Evolutionary conservation across 1,140 invertebrate genomes (phyloP), one percentile per base, ranked within the genome.

Genomic region (Zaprionus nigranus): DNA sequence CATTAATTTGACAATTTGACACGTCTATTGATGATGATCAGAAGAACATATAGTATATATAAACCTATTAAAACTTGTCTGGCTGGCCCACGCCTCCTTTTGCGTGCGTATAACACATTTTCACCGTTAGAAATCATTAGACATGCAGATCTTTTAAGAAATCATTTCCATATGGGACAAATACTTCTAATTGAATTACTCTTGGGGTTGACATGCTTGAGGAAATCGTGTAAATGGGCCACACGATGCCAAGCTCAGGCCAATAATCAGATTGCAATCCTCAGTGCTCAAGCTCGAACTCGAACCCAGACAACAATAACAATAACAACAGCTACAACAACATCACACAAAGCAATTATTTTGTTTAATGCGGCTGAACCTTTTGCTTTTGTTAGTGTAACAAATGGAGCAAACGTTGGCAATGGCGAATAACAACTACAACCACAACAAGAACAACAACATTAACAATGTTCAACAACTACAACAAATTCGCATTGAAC

Each of bases 301-400:
- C 20, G 9, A 49, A 12, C 2, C 9, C 46, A 49, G 11, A 24
- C 20, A 51, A 51, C 9, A 24, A 13, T n/a, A 51, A 51, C 9
- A 15, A 34, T n/a, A 51, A 54, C 46, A 66, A 36, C 46, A 46
- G 11, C 15, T 20, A 56, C 24, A 67, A 34, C 22, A 40, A 17
- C 30, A 36, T 43, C 51, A 53, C 49, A 43, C 17, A 70, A 24
- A 75, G 67, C 69, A 86, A 86, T 85, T 86, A 85, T 62, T 57
- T 64, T 51, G 82, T 82, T 86, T 86, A 85, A 85, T 85, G 75
- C 59, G 60, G 79, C 82, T 72, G 79, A 85, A 85, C 82, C 59
- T 68, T 57, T 57, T n/a, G 61, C 61, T 60, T 60, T 71, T 76
- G 74, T 76, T 61, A 64, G 53, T 57, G n/a, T 20, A 54, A 60